Evolutionary conservation across 2,888 invertebrate species (phyloP), one percentile per base, ranked within the genome.

Genomic region (Blera fallax): DNA sequence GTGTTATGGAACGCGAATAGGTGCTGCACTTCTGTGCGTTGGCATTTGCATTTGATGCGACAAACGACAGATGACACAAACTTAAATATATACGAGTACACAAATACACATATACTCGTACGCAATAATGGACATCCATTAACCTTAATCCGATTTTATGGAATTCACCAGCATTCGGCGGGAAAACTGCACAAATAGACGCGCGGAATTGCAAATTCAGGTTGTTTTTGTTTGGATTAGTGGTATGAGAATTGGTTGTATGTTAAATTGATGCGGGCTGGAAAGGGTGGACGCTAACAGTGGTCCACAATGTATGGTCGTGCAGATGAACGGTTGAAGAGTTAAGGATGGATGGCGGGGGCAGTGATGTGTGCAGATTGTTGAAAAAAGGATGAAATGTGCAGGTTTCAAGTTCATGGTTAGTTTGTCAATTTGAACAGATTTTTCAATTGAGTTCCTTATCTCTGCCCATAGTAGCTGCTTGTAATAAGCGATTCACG

Each of bases 121-220:
- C 43, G 62, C 67, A 79, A 74, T 84, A 84, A 84, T 76, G 69
- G 84, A 76, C 80, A 70, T 85, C 80, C 84, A 85, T 80, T 85
- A 85, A 85, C 84, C 84, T 81, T 85, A 70, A 85, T 85, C 84
- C 84, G 84, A 85, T 85, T 80, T 81, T 70, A 52, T 80, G 74
- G 64, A 74, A 80, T 83, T 32, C 79, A 52, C 52, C 67, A 40
- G 82, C 32, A 27, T 62, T 43, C 29, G 27, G 40, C 34, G 21
- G 58, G 48, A 43, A 50, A 40, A 48, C 18, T 45, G 32, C 62
- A n/a, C n/a, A 32, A 60, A 67, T 21, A 45, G 52, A 21, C 10
- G 54, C 32, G 54, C 21, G 29, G 54, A 74, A 54, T 64, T 74
- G 50, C 60, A 27, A 48, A 74, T 18, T 45, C 58, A 34, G 1